phyloP scores from a whole-genome alignment of 53 echinoderm and acorn worm species.

The Holothuria scabra region DNA sequence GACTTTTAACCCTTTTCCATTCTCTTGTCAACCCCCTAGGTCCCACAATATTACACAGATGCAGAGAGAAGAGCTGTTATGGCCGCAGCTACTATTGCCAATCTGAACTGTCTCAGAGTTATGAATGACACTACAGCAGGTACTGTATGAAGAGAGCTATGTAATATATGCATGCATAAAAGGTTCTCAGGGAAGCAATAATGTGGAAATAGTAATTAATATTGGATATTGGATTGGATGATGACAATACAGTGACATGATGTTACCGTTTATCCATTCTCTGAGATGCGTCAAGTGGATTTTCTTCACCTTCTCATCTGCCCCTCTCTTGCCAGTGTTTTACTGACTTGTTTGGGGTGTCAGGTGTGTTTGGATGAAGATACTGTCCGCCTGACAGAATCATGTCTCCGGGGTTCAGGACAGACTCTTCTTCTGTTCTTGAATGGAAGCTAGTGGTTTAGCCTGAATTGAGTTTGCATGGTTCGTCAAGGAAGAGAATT shows the following conservation, averaged over 20 bases:
- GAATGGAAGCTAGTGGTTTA: not conserved
- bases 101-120: slow-evolving; percentile 79
- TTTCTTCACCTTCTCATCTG: not conserved
- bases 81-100: slow-evolving; percentile 70
- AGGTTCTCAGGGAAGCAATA: too few relatives aligned
- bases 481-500: too few relatives aligned
- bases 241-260: slow-evolving; percentile 54
- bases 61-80: slow-evolving; percentile 77
- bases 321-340: not conserved
- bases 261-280: slow-evolving; percentile 92
- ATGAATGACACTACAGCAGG: slow-evolving; percentile 95
- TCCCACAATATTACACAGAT: slow-evolving; percentile 93
- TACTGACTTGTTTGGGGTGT: too few relatives aligned
- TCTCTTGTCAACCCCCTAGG: slow-evolving; percentile 47
- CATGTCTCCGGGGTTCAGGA: not conserved
- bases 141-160: slow-evolving; percentile 43
- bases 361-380: too few relatives aligned
- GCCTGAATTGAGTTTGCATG: too few relatives aligned
- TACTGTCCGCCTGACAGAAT: not conserved
- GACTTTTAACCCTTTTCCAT: not conserved
- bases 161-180: not conserved
- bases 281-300: slow-evolving; percentile 59
- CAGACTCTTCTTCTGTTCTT: not conserved
- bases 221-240: too few relatives aligned
- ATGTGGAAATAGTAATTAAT: too few relatives aligned